A percentile compares a stretch with the other conserved stretches of the same genome.
These are phyloP conservation scores for Rhadina sibilatrix DNA, from an alignment of 2,113 vertebrate genomes.

Conservation along the genomic window DNA sequence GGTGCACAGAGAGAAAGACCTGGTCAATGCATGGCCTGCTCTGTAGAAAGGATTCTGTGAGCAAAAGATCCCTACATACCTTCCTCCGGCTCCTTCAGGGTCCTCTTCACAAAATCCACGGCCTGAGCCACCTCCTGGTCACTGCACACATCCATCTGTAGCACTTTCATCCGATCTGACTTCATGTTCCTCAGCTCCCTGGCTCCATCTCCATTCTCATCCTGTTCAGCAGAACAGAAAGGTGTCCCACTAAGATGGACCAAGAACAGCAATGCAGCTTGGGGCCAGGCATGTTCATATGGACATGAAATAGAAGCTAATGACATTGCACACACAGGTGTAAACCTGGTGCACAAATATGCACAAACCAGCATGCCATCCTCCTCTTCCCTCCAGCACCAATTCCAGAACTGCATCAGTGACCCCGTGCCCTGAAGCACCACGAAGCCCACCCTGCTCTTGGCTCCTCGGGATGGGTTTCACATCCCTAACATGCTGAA, in stretches of 20 bases:
- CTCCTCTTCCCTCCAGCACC: neutral
- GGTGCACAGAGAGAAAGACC: neutral
- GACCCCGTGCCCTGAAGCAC: neutral
- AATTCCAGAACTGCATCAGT: neutral
- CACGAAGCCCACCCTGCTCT: neutral
- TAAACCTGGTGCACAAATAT: neutral
- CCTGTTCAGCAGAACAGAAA: constrained; percentile 62
- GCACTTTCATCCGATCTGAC: constrained; percentile 81
- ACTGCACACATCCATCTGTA: constrained; percentile 88
- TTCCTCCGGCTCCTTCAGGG: constrained; percentile 71
- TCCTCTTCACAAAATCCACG: constrained; percentile 70
- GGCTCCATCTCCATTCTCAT: constrained; percentile 76
- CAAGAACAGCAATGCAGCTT: neutral
- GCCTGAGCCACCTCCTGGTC: constrained; percentile 81
- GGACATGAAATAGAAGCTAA: neutral
- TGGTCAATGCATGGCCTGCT: neutral
- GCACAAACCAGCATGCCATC: accelerated
- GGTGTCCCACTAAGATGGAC: neutral
- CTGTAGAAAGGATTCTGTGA: neutral
- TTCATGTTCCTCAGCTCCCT: constrained; percentile 73
- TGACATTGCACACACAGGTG: neutral
- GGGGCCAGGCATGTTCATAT: neutral
- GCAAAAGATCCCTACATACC: constrained; percentile 59
- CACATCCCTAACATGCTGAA: neutral
- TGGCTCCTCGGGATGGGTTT: neutral